Evolutionary conservation across 2,888 invertebrate genomes (phyloP).

Genomic region (Drosophila austrosaltans): DNA sequence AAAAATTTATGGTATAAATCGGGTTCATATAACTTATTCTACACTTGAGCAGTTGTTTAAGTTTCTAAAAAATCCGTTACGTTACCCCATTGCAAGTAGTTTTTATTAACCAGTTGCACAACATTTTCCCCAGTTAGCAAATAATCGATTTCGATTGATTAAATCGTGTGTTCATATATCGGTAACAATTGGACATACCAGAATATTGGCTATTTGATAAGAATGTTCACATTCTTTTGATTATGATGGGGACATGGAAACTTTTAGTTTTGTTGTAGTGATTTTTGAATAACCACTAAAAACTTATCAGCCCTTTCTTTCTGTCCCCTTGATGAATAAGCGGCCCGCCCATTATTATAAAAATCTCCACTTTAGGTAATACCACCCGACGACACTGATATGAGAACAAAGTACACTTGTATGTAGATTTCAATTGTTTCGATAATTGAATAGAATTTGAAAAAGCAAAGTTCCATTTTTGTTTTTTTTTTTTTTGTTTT

Average conservation of each 20-base stretch:
- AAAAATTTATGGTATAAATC: too few relatives aligned
- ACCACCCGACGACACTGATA: background rate
- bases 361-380: background rate
- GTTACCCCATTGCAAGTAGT: background rate
- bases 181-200: background rate
- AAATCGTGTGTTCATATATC: background rate
- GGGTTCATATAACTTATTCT: background rate
- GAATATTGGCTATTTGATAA: background rate
- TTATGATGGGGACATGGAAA: background rate
- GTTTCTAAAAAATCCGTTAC: background rate
- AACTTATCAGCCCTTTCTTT: background rate
- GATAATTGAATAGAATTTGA: background rate
- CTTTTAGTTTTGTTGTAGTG: background rate
- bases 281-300: background rate
- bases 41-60: background rate
- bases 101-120: background rate
- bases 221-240: slow-evolving; percentile 1
- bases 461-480: background rate
- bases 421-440: background rate
- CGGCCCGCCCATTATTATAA: background rate
- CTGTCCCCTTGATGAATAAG: background rate
- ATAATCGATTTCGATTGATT: background rate
- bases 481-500: background rate
- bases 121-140: background rate
- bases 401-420: background rate